Evolutionary conservation across 2,113 vertebrate genomes (phyloP).

Genomic region (Eolophus roseicapilla): DNA sequence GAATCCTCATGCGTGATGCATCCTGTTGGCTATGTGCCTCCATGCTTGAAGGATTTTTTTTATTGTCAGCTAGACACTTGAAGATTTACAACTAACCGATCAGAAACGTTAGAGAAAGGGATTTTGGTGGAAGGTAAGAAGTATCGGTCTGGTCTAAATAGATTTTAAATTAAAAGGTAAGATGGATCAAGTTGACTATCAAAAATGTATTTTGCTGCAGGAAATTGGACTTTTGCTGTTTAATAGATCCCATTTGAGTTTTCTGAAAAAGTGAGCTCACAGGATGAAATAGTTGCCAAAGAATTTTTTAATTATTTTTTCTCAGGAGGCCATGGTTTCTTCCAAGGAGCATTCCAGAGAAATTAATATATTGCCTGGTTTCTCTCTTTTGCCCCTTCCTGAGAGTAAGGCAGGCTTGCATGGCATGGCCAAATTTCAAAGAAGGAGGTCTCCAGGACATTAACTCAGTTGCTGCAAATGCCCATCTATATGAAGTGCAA

Average conservation of each 20-base stretch:
- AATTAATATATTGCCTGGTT: background rate
- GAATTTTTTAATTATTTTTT: background rate
- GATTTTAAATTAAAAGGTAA: background rate
- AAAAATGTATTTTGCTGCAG: background rate
- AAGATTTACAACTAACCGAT: background rate
- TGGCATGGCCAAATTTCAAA: background rate
- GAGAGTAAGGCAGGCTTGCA: background rate
- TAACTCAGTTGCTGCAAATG: background rate
- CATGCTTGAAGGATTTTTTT: background rate
- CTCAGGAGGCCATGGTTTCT: background rate
- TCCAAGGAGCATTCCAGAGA: background rate
- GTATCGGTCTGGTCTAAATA: background rate
- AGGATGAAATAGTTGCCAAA: background rate
- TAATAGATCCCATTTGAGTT: background rate
- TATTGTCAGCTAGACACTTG: background rate
- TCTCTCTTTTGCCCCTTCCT: background rate
- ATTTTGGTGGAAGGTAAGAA: background rate
- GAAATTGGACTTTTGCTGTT: background rate
- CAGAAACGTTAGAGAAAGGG: background rate
- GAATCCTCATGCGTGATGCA: background rate
- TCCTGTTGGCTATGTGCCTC: background rate
- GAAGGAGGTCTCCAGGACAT: background rate
- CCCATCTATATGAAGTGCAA: background rate
- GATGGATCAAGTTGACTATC: background rate
- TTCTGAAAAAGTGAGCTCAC: background rate